Evolutionary conservation across 2,888 invertebrate species (phyloP).

Genomic region (Teleiodes luculella): DNA sequence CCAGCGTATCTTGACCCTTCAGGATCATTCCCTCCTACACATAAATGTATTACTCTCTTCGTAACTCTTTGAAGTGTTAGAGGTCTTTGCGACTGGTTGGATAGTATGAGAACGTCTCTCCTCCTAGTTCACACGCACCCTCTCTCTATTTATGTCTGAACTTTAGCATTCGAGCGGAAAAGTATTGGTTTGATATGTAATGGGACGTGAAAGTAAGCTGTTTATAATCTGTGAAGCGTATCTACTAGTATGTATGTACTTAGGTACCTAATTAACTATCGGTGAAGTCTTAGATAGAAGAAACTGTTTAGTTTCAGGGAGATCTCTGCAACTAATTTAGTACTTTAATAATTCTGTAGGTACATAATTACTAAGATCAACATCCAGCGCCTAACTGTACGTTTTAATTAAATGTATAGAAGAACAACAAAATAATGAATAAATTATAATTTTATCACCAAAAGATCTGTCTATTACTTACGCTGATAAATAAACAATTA

Average conservation of each 20-base stretch:
- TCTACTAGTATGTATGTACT: not conserved
- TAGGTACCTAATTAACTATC: no score
- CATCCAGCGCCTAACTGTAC: no score
- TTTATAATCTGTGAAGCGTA: not conserved
- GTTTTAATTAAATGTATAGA: no score
- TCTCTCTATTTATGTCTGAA: constrained; percentile 20
- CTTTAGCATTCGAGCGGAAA: constrained; percentile 18
- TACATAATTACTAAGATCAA: no score
- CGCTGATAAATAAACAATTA: not conserved
- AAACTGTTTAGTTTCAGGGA: no score
- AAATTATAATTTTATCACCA: no score
- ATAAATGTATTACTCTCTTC: constrained; percentile 3
- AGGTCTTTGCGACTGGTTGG: constrained; percentile 37
- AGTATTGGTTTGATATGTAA: constrained; percentile 11
- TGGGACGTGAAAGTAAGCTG: constrained; percentile 11
- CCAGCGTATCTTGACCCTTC: constrained; percentile 38
- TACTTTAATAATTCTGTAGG: no score
- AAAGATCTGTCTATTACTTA: not conserved
- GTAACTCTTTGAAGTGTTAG: constrained; percentile 35
- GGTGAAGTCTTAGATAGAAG: no score
- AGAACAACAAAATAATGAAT: no score
- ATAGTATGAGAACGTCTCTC: constrained; percentile 53
- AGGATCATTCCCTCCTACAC: not conserved
- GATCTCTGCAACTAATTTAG: no score
- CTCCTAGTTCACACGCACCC: constrained; percentile 55